Base-by-base conservation (phyloP, 2,888 invertebrate genomes). In the Andrena bicolor region DNA sequence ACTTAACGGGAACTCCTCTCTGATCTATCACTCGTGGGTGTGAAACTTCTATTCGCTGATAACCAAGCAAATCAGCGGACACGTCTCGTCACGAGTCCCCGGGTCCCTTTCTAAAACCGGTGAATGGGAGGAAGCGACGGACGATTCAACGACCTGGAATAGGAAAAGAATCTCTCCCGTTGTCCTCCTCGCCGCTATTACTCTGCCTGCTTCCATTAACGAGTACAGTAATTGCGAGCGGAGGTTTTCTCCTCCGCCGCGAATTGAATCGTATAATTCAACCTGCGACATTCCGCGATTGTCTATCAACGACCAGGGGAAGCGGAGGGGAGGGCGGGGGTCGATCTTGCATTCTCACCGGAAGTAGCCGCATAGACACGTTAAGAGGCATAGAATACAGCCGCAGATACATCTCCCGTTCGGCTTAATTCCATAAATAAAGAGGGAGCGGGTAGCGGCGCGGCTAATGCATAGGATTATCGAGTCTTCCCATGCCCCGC, bases 391-490 rank as follows among this genome's bases (percentile, higher is more conserved):
- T 85, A 89, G 88, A 85, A 87, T 85, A 88, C 86, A 41, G 79
- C 76, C 70, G 82, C 87, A 91, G 92, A 92, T 91, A 90, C 88
- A 92, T 92, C 89, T 90, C 90, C 86, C 90, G 84, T 51, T 83
- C 73, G 83, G 87, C 79, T 85, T 92, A 92, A 93, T 93, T 92
- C 89, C 86, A 90, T 89, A 90, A 92, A 91, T 90, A 91, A 90
- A 89, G 88, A 86, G 64, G 86, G 84, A 89, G 86, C 86, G 87
- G 86, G 84, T 88, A 89, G 80, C 78, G 84, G 77, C 80, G 82
- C 82, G 86, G 76, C 77, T 94, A 94, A 94, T 94, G 89, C 93
- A 92, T 94, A 93, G 91, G 92, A 94, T 94, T 93, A 94, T 94
- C 93, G 93, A 92, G 90, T 89, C 90, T 94, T 94, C 93, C 93